Evolutionary conservation across 2,797 vertebrate species (phyloP).

Genomic region (Myotis planiceps): DNA sequence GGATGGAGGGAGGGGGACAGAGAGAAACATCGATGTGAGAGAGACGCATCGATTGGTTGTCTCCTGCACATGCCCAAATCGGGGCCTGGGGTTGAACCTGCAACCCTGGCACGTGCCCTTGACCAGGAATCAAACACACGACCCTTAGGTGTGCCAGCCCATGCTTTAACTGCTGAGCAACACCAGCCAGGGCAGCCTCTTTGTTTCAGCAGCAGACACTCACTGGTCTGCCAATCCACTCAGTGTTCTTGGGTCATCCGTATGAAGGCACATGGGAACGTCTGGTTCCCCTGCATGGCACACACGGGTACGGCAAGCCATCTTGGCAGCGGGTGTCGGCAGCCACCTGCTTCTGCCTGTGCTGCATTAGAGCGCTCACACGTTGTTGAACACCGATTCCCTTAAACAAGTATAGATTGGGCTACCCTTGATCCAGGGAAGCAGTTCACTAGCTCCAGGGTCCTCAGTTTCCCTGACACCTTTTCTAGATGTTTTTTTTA

Average conservation of each 20-base stretch:
- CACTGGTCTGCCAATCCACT: not conserved
- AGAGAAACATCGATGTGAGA: too few relatives aligned
- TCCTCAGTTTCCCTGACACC: not conserved
- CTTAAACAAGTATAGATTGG: not conserved
- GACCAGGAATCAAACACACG: too few relatives aligned
- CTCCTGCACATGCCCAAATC: too few relatives aligned
- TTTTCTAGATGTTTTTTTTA: not conserved
- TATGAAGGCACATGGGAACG: fast-evolving
- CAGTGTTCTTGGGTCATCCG: not conserved
- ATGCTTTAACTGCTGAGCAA: too few relatives aligned
- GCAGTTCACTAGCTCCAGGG: not conserved
- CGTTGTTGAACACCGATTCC: not conserved
- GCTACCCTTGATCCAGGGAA: not conserved
- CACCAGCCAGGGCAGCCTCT: not conserved
- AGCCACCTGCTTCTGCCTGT: not conserved
- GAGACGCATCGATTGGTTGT: too few relatives aligned
- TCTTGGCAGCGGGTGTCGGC: not conserved
- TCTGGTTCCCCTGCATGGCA: not conserved
- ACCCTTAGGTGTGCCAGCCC: too few relatives aligned
- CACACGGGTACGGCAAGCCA: not conserved
- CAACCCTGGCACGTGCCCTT: too few relatives aligned
- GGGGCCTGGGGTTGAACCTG: too few relatives aligned
- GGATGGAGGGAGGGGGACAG: too few relatives aligned
- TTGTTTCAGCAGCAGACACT: not conserved
- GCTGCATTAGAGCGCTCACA: fast-evolving